Percentiles rank a stretch among this genome's conserved stretches.
Evolutionary conservation across 2,797 vertebrate genomes (phyloP).

Genomic region (Crossoptilon crossoptilon): DNA sequence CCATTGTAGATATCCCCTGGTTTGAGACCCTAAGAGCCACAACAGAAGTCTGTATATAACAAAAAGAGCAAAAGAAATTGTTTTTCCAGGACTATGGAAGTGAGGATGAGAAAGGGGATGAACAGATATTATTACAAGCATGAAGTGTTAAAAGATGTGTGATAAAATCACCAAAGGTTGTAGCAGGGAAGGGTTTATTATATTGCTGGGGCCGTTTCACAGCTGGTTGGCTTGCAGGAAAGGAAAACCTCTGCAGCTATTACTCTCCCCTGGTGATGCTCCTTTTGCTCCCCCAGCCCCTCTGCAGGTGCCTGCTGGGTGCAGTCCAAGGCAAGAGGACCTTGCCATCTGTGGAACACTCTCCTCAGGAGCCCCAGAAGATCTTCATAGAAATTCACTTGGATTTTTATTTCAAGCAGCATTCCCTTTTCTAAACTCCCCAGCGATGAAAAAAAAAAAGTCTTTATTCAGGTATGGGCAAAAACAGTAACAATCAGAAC

Average conservation of each 20-base stretch:
- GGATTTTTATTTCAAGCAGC: neutral
- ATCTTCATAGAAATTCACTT: neutral
- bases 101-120: neutral
- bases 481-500: neutral
- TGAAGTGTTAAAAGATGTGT: neutral
- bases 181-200: neutral
- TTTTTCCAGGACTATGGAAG: neutral
- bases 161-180: neutral
- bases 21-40: neutral
- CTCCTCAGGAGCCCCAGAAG: neutral
- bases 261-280: neutral
- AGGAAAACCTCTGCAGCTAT: neutral
- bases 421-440: neutral
- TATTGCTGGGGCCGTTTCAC: neutral
- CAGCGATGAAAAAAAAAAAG: accelerated
- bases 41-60: neutral
- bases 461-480: neutral
- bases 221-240: neutral
- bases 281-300: neutral
- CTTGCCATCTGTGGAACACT: neutral
- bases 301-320: neutral
- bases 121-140: neutral
- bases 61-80: neutral
- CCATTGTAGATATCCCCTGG: neutral
- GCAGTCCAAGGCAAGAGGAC: neutral